A percentile compares a stretch with the other conserved stretches of the same genome.
phyloP scores from a whole-genome alignment of 2,797 vertebrate genomes.

The Aselliscus stoliczkanus region DNA sequence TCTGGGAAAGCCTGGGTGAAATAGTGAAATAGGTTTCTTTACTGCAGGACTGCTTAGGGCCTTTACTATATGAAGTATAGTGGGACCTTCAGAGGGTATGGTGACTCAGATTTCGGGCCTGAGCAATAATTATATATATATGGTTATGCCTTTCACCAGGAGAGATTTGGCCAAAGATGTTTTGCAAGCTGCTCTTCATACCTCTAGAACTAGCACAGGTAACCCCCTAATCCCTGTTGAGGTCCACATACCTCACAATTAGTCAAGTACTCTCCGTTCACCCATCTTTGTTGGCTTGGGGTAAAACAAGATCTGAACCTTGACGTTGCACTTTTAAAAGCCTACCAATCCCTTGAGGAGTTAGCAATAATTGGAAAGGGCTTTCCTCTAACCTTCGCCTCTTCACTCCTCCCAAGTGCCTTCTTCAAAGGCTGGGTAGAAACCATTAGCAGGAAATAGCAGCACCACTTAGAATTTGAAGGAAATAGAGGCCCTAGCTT shows the following conservation, averaged over 20 bases:
- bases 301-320: background rate
- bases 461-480: conserved; percentile 32
- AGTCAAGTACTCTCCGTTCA: background rate
- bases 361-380: background rate
- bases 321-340: background rate
- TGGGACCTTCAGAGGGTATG: background rate
- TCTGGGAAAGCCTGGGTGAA: background rate
- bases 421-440: background rate
- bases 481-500: conserved; percentile 5
- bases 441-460: conserved; percentile 52
- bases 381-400: conserved; percentile 25
- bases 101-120: background rate
- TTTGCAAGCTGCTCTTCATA: background rate
- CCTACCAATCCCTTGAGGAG: background rate
- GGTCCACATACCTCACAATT: background rate
- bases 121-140: background rate
- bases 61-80: background rate
- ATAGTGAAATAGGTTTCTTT: background rate
- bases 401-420: conserved; percentile 11
- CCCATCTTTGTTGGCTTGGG: background rate
- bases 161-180: background rate
- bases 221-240: background rate
- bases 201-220: background rate
- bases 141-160: background rate
- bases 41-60: background rate